Percentiles rank a stretch among this genome's conserved stretches.
Evolutionary conservation across 2,113 vertebrate genomes (phyloP).

Genomic region (Recurvirostra avosetta): DNA sequence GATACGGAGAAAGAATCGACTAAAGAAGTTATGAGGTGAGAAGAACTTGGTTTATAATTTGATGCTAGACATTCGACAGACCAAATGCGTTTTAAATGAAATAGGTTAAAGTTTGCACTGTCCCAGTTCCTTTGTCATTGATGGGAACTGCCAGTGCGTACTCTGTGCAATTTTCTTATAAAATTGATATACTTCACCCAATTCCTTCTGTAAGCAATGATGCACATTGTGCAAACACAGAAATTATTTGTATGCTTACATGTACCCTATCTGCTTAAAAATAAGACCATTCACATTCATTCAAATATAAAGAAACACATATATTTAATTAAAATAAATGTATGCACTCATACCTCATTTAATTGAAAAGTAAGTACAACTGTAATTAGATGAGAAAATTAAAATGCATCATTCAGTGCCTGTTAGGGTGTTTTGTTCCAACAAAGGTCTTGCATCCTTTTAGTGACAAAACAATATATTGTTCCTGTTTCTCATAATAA

Average conservation of each 20-base stretch:
- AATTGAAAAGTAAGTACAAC: not conserved
- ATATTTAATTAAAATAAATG: constrained; percentile 1
- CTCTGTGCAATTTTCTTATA: not conserved
- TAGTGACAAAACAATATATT: not conserved
- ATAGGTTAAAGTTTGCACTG: not conserved
- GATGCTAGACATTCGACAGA: constrained; percentile 44
- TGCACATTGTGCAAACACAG: not conserved
- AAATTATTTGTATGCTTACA: not conserved
- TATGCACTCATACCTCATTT: not conserved
- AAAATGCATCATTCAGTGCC: not conserved
- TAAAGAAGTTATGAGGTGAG: constrained; percentile 60
- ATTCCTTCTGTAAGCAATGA: not conserved
- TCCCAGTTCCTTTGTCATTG: not conserved
- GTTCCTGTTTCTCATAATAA: not conserved
- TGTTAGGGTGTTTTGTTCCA: constrained; percentile 11
- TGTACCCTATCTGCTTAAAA: not conserved
- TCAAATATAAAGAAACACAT: not conserved
- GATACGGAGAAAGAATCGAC: constrained; percentile 68
- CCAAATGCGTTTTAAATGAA: not conserved
- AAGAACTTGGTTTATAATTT: constrained; percentile 64
- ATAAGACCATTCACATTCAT: not conserved
- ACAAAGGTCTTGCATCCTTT: not conserved
- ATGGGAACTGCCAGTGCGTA: not conserved
- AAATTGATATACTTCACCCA: not conserved
- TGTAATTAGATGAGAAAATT: constrained; percentile 14